Conservation (phyloP, 2,797 vertebrate genomes). For the Phoebastria nigripes region DNA sequence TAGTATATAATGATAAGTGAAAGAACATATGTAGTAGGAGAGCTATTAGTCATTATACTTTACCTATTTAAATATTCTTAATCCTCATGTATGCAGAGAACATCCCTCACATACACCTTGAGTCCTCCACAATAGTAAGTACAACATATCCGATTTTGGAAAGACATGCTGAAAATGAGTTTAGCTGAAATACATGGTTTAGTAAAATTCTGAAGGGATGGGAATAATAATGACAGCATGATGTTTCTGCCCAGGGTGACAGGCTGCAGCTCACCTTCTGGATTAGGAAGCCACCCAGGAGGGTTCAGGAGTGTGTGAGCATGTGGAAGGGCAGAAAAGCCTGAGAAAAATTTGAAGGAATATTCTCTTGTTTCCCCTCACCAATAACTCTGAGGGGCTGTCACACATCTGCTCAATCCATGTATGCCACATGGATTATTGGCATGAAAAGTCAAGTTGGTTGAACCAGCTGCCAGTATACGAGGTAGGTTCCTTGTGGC, state of each 20-base stretch:
- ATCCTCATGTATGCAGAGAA: not conserved
- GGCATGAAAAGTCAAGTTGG: not conserved
- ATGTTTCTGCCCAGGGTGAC: not conserved
- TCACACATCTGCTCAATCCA: not conserved
- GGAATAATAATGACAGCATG: not conserved
- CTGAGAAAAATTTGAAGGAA: not conserved
- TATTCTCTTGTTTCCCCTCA: not conserved
- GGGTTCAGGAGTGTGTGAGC: not conserved
- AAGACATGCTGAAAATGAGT: not conserved
- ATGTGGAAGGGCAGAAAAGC: not conserved
- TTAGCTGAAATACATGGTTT: not conserved
- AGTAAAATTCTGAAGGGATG: not conserved
- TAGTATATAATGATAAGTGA: not conserved
- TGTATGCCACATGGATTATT: rapidly evolving
- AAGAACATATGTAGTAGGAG: not conserved
- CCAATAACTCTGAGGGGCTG: not conserved
- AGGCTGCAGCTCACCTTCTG: not conserved
- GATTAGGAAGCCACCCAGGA: not conserved
- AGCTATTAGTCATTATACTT: not conserved
- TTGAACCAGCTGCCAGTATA: not conserved
- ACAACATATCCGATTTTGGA: not conserved
- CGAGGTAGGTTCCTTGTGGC: not conserved
- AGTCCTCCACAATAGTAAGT: not conserved
- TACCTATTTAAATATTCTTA: not conserved
- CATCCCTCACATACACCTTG: not conserved